Percentiles rank a stretch among this genome's conserved stretches.
These are phyloP conservation scores for Ctenomys sociabilis DNA, from an alignment of 2,113 vertebrate genomes.

Conservation along the genomic window DNA sequence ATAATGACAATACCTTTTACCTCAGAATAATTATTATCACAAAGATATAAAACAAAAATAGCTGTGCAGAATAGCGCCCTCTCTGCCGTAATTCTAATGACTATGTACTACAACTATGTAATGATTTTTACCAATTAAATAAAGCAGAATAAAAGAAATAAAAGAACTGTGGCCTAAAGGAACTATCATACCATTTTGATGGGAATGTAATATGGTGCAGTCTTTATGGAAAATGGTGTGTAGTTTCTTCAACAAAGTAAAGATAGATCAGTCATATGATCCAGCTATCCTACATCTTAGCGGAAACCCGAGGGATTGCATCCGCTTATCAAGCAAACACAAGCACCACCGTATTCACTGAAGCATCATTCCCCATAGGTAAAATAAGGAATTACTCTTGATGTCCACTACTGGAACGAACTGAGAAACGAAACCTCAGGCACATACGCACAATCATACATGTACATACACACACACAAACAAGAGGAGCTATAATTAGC, in stretches of 20 bases:
- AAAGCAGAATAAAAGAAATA: not conserved
- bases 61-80: not conserved
- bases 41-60: not conserved
- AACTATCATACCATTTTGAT: no score
- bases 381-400: not conserved
- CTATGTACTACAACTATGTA: not conserved
- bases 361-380: not conserved
- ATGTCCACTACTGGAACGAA: not conserved
- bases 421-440: not conserved
- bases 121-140: not conserved
- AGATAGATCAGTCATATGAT: not conserved
- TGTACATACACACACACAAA: not conserved
- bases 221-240: not conserved
- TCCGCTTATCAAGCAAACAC: not conserved
- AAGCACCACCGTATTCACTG: not conserved
- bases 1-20: no score
- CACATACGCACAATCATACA: no score
- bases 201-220: not conserved
- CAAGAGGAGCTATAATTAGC: not conserved
- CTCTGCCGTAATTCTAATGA: not conserved
- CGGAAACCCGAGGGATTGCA: not conserved
- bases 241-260: not conserved
- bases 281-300: no score
- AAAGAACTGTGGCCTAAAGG: not conserved
- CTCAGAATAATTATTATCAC: not conserved